Conservation (phyloP, 1,140 invertebrate genomes). For the Lucilia sericata region DNA sequence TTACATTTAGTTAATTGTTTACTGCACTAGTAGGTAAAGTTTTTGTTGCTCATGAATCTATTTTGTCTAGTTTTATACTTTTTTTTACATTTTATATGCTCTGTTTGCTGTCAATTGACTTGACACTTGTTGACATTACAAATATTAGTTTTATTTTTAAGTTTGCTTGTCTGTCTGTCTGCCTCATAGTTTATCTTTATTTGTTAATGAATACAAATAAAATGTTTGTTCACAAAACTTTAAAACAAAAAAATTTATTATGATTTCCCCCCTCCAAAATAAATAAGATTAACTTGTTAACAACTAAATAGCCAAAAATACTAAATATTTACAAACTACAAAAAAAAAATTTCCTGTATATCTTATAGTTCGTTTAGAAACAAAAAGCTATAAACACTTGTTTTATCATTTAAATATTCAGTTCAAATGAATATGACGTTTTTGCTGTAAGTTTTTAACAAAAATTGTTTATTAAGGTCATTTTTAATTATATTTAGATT, state of each 20-base stretch:
- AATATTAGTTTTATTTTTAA: background rate
- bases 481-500: constrained; percentile 20
- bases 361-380: background rate
- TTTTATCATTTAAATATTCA: background rate
- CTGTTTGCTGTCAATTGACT: constrained; percentile 36
- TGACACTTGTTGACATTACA: constrained; percentile 37
- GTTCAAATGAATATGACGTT: background rate
- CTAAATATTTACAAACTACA: no score
- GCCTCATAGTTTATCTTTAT: background rate
- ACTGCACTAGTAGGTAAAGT: background rate
- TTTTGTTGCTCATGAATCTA: background rate
- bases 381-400: background rate
- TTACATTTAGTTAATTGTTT: background rate
- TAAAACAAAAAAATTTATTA: background rate
- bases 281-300: background rate
- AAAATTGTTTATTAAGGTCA: constrained; percentile 35
- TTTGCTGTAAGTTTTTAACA: background rate
- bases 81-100: constrained; percentile 18
- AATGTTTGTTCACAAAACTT: background rate
- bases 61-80: background rate
- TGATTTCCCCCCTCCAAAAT: background rate
- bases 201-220: background rate
- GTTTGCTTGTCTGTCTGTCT: background rate
- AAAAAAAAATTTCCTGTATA: background rate
- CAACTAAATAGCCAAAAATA: background rate